Evolutionary conservation across 2,888 invertebrate species (phyloP).

Genomic region (Leptinotarsa haldemani): DNA sequence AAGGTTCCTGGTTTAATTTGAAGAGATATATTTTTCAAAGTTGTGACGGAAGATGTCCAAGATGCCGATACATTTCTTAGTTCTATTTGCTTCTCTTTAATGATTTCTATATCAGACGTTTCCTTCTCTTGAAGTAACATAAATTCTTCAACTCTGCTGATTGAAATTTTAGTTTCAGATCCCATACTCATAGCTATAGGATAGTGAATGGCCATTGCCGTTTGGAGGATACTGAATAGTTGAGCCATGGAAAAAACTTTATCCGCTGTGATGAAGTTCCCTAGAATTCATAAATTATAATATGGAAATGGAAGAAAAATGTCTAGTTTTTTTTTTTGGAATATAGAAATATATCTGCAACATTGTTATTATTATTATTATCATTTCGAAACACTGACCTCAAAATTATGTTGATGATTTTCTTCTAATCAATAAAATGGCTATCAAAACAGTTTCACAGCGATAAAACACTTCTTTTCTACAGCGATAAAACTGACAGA

Average conservation of each 20-base stretch:
- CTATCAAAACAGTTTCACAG: no score
- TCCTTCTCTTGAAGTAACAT: conserved; percentile 70
- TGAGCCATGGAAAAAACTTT: conserved; percentile 67
- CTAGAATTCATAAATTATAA: conserved; percentile 6
- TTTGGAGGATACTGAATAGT: conserved; percentile 67
- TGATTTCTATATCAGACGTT: conserved; percentile 48
- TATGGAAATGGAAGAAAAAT: neutral
- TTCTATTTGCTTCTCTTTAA: conserved; percentile 44
- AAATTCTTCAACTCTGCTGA: conserved; percentile 70
- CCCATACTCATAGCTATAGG: conserved; percentile 70
- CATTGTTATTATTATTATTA: no score
- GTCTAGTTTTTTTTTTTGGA: neutral
- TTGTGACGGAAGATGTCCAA: conserved; percentile 52
- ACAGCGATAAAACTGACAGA: no score
- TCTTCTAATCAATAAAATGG: no score
- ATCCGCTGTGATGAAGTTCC: conserved; percentile 63
- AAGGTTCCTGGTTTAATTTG: conserved; percentile 66
- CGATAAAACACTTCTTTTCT: no score
- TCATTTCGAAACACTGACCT: no score
- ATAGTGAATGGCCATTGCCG: conserved; percentile 72
- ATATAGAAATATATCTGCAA: no score
- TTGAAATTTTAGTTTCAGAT: conserved; percentile 71
- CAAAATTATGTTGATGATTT: no score
- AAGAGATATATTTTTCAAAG: conserved; percentile 63
- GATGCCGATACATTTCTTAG: conserved; percentile 55